Base-by-base conservation (phyloP, 2,888 invertebrate species). In the Chloroclysta siterata region DNA sequence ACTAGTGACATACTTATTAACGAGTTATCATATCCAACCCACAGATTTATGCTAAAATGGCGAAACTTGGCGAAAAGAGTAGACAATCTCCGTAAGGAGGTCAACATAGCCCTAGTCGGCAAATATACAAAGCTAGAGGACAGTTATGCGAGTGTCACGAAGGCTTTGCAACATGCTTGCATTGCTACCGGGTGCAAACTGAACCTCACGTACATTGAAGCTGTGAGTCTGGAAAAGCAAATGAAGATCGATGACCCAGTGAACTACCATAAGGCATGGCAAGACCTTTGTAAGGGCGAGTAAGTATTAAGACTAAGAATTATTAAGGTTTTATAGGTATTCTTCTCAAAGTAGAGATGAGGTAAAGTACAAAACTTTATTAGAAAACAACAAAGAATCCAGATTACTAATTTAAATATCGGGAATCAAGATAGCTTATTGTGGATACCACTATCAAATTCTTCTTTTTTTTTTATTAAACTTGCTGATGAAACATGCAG, bases 71-170 rank as follows among this genome's bases (percentile, higher is more conserved):
- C 98, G 0, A 96, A 97, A 73, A 95, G 97, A 41, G 95, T 97
- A 44, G 98, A 98, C 78, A 95, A 96, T 72, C 90, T 98, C 10
- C 94, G 96, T n/a, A 95, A 96, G 77, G 96, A 96, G 81, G 97
- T 99, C 0, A 96, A 94, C 67, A 99, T 99, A 63, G 97, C 97
- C 1, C 91, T 99, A 3, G 99, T 99, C 1, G 99, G 99, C 6
- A 99, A 99, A 90, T 99, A 99, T 82, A 99, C 99, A 0, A 96
- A 97, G 80, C 90, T 99, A 13, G 97, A 98, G 81, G 99, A 99
- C 90, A 96, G 99, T 0, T 99, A 99, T 81, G 97, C 99, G 0
- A 99, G 99, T 0, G 97, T 99, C 0, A 96, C 96, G 0, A 99
- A 99, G 89, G 97, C 99, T 0, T 86, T 99, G 48, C 96, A 98